Conservation (phyloP, 2,888 invertebrate genomes). For the Electrophaes corylata region DNA sequence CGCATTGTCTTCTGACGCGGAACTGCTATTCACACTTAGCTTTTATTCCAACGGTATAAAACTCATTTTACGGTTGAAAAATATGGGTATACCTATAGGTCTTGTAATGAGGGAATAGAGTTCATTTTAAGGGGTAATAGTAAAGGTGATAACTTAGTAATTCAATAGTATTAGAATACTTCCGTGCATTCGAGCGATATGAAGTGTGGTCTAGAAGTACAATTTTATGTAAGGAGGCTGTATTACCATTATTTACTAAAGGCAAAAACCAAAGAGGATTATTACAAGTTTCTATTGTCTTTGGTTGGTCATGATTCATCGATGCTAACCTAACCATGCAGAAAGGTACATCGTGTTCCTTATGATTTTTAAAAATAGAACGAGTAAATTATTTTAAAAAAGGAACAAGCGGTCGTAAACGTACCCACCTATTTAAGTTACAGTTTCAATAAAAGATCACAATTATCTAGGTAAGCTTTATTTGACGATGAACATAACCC, state of each 20-base stretch:
- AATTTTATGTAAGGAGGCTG: too few relatives aligned
- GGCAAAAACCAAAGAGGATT: too few relatives aligned
- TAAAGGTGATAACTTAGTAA: neutral
- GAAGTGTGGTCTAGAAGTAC: neutral
- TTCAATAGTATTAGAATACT: constrained; percentile 14
- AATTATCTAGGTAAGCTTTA: neutral
- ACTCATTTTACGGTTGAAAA: constrained; percentile 4
- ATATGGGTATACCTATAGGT: neutral
- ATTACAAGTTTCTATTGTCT: too few relatives aligned
- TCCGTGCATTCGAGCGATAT: constrained; percentile 14
- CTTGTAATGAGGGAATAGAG: constrained; percentile 22
- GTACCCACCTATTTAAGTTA: neutral
- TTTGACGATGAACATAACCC: constrained; percentile 9
- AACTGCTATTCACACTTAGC: constrained; percentile 47
- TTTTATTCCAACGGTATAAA: constrained; percentile 5
- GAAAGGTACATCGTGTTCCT: neutral
- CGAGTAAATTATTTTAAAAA: neutral
- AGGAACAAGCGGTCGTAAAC: neutral
- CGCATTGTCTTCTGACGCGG: constrained; percentile 69
- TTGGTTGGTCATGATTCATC: too few relatives aligned
- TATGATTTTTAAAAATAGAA: neutral
- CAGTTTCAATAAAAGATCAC: neutral
- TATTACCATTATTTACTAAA: too few relatives aligned
- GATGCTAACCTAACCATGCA: neutral
- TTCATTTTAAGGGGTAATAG: constrained; percentile 13